Base-by-base conservation (phyloP, 2,888 invertebrate genomes). In the Orthosia gothica region DNA sequence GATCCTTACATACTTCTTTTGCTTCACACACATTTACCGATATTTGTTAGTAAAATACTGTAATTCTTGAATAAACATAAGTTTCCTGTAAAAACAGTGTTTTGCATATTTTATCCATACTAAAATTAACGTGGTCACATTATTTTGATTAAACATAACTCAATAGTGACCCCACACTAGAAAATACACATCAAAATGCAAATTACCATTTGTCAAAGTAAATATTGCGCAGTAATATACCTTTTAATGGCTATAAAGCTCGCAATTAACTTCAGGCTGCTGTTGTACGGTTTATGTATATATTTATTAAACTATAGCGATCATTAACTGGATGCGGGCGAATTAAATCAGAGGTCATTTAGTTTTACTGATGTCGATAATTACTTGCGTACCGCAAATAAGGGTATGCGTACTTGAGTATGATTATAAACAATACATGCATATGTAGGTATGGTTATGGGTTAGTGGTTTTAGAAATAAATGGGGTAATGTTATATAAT, bases 311-410 rank as follows among this genome's bases (percentile, higher is more conserved):
- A 88, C 87, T 85, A n/a, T n/a, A 86, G 83, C 79, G 86, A 84
- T 88, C 89, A 88, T 90, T 91, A 89, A 86, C 81, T 86, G 85
- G 87, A 87, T 91, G 90, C 85, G 90, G 91, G 85, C 81, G 88
- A 92, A 91, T 92, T 90, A 93, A 93, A 93, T 91, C 91, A 89
- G 92, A 88, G 91, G 91, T 91, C 90, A 92, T 94, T 92, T 89
- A 88, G 91, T 91, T 93, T 93, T 91, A 93, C 91, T 89, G 91
- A 89, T 88, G 88, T 89, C 91, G 90, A 92, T 93, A 93, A 93
- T 92, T 93, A 90, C 91, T 87, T 79, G 76, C 85, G 81, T 70
- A 68, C 76, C 58, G 65, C 71, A 76, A 70, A 81, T 78, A 71
- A 54, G 57, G 50, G 40, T 20, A 70, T n/a, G 47, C 47, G 59